Evolutionary conservation across 2,888 invertebrate genomes (phyloP).

Genomic region (Tetheella fluctuosa): DNA sequence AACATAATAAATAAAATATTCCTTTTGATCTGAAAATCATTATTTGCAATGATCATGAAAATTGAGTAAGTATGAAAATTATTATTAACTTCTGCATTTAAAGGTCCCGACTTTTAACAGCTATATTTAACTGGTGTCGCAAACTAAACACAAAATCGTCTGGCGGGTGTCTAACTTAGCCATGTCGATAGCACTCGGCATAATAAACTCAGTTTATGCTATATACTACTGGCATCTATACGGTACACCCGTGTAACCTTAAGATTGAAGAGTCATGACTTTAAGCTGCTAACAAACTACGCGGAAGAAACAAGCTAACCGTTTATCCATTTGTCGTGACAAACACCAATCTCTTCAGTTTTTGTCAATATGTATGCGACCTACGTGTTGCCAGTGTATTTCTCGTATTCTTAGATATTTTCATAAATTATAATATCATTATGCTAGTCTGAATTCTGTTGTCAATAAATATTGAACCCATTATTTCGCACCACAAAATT

Average conservation of each 20-base stretch:
- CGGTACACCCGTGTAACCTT: neutral
- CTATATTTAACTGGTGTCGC: neutral
- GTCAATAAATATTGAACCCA: constrained; percentile 11
- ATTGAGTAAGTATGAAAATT: no score
- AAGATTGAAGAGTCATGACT: neutral
- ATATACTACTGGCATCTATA: neutral
- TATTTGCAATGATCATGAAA: no score
- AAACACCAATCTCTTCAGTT: constrained; percentile 8
- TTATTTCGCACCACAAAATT: neutral
- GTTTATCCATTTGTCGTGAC: constrained; percentile 8
- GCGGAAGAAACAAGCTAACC: neutral
- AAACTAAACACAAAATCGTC: neutral
- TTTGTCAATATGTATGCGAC: constrained; percentile 6
- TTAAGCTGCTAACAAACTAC: constrained; percentile 1
- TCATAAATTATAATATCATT: constrained; percentile 12
- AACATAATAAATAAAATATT: no score
- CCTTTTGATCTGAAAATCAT: no score
- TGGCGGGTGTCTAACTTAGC: neutral
- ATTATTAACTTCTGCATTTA: no score
- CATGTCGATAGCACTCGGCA: neutral
- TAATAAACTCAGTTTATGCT: neutral
- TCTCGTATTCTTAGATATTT: neutral
- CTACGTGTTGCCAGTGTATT: constrained; percentile 8
- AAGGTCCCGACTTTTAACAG: no score
- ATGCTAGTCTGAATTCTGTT: neutral